A percentile compares a stretch with the other conserved stretches of the same genome.
Evolutionary conservation across 2,797 vertebrate genomes (phyloP).

Genomic region (Myotis planiceps): DNA sequence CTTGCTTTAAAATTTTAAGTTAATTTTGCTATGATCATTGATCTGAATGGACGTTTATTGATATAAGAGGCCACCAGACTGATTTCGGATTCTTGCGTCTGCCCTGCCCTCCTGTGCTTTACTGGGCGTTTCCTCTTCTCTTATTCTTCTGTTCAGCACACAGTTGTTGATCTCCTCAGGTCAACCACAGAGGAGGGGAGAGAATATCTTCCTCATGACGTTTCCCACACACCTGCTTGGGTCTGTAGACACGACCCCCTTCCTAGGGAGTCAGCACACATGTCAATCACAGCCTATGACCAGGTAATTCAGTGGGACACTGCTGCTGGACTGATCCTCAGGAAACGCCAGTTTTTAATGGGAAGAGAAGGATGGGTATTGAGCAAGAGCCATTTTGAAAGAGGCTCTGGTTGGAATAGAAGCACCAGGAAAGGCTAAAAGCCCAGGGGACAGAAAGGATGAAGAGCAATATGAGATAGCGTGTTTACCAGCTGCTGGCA

Average conservation of each 20-base stretch:
- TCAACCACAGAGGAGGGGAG: not conserved
- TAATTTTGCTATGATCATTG: not conserved
- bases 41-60: not conserved
- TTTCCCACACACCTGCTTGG: not conserved
- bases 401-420: slow-evolving; percentile 11
- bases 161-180: not conserved
- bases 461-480: not conserved
- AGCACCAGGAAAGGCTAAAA: not conserved
- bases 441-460: not conserved
- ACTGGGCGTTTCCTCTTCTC: not conserved
- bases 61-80: not conserved
- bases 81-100: not conserved
- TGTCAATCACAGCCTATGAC: not conserved
- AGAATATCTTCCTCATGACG: not conserved
- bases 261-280: not conserved
- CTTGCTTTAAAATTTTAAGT: not conserved
- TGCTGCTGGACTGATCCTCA: not conserved
- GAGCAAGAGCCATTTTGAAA: not conserved
- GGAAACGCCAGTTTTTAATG: not conserved
- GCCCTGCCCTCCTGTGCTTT: not conserved
- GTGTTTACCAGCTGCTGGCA: not conserved
- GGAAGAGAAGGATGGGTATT: not conserved
- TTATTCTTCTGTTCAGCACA: not conserved
- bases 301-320: not conserved
- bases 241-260: not conserved